Percentiles rank a stretch among this genome's conserved stretches.
Conservation (phyloP, 2,797 vertebrate species). For the Macropus fuliginosus region DNA sequence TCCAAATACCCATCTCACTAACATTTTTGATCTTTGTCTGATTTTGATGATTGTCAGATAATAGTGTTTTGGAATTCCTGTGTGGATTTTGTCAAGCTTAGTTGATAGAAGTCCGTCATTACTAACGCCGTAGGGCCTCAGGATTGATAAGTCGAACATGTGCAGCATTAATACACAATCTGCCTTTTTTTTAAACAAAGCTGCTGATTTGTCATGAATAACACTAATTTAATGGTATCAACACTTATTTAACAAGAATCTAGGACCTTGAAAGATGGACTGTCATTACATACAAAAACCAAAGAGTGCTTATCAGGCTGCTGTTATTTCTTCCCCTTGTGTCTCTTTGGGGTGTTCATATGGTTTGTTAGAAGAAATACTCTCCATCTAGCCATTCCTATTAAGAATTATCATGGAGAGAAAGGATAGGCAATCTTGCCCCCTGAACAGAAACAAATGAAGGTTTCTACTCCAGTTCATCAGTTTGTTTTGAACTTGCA, state of each 20-base stretch:
- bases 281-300: not conserved
- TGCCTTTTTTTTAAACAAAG: not conserved
- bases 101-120: conserved; percentile 1
- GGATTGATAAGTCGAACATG: not conserved
- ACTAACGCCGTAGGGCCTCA: not conserved
- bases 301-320: conserved; percentile 16
- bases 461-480: conserved; percentile 19
- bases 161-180: conserved; percentile 9
- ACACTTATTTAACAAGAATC: conserved; percentile 1
- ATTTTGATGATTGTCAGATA: not conserved
- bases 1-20: not conserved
- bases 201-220: not conserved
- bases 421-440: not conserved
- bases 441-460: not conserved
- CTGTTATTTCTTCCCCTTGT: conserved; percentile 2
- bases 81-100: conserved; percentile 22
- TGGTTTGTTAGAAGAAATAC: not conserved
- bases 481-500: conserved; percentile 40
- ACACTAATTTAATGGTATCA: not conserved
- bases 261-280: conserved; percentile 7
- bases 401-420: not conserved
- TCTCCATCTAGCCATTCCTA: conserved; percentile 9
- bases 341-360: not conserved
- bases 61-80: conserved; percentile 3
- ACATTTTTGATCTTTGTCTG: conserved; percentile 17